Evolutionary conservation across 2,113 vertebrate species (phyloP).

Genomic region (Xenotilapia leptura): DNA sequence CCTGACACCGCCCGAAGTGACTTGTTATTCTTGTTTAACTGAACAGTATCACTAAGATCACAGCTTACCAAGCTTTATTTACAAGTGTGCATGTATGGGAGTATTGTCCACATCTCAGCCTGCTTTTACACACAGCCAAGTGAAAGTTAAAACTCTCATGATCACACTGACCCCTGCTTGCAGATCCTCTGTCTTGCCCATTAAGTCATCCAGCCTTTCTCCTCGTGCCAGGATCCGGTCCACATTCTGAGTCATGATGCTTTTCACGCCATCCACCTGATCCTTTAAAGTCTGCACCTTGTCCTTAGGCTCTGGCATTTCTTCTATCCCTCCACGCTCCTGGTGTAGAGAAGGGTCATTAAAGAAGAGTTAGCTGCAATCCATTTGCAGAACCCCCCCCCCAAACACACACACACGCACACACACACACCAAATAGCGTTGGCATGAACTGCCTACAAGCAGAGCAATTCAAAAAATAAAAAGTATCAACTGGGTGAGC

Average conservation of each 20-base stretch:
- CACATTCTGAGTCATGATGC: slow-evolving; percentile 90
- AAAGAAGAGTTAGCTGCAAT: background rate
- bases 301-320: slow-evolving; percentile 28
- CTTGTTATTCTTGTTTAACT: background rate
- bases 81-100: background rate
- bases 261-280: slow-evolving; percentile 86
- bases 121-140: background rate
- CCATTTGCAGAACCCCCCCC: background rate
- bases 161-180: slow-evolving; percentile 80
- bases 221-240: slow-evolving; percentile 90
- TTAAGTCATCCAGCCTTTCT: slow-evolving; percentile 86
- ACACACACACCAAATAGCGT: rapidly evolving
- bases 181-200: slow-evolving; percentile 86
- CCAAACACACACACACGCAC: rapidly evolving
- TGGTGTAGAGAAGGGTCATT: background rate
- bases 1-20: background rate
- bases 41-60: background rate
- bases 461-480: background rate
- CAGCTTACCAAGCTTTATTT: background rate
- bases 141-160: background rate
- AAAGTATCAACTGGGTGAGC: background rate
- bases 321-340: slow-evolving; percentile 41
- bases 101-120: background rate
- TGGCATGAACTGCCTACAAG: rapidly evolving
- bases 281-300: slow-evolving; percentile 73